Evolutionary conservation across 2,113 vertebrate species (phyloP), one percentile per base, ranked within the genome.

Genomic region (Chauna torquata): DNA sequence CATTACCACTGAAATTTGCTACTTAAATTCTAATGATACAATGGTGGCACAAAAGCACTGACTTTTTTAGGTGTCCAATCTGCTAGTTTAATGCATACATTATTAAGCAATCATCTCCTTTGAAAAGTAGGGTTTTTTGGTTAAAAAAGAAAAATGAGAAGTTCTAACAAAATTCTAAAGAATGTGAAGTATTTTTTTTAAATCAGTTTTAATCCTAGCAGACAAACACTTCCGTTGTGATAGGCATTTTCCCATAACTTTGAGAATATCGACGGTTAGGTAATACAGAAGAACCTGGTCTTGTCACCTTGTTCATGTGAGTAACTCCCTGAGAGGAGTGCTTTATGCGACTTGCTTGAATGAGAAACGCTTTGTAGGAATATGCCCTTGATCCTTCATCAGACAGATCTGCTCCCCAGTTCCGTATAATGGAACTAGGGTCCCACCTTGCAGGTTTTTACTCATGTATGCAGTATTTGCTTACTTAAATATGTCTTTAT

Each of bases 401-500:
- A 82, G 50, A 61, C n/a, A 14, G 36, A 52, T 75, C 45, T 82
- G 55, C 66, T 58, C 13, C 24, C 6, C 3, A 32, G 0, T 49
- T 90, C 30, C 16, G 6, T 45, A n/a, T 17, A 82, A 14, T 42
- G 25, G 0, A 0, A 10, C 0, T 71, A 36, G 9, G 57, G 38
- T 62, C 22, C n/a, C 15, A 2, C 79, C 24, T 65, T 75, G 49
- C 11, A 61, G 34, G 5, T 32, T 49, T 85, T 76, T 52, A 55
- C 36, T 75, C 32, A 50, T 2, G 3, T 52, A 55, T 84, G 38
- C 24, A 92, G 27, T 54, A 28, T 38, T 64, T 82, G 9, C 6
- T 64, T 68, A n/a, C 76, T 88, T 92, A 36, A 38, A 76, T 93
- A 55, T 57, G 18, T 75, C 57, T 86, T 75, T 62, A 52, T 20